These are phyloP conservation scores for Halcyon leucocephala DNA, from an alignment of 2,797 vertebrate species.

Conservation along the genomic window DNA sequence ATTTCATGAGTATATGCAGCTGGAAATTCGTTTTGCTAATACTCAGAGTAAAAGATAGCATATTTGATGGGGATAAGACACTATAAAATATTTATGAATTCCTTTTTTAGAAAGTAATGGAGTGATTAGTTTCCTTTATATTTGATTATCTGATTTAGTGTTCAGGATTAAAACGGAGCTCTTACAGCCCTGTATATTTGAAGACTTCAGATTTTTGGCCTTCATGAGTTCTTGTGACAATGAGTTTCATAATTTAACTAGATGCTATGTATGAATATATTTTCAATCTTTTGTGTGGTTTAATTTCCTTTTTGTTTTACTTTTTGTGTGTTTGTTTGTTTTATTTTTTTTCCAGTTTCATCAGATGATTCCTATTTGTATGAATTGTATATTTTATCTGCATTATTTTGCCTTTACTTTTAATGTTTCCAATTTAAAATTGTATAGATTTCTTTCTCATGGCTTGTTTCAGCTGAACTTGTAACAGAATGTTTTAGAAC, in stretches of 20 bases:
- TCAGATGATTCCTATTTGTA: background rate
- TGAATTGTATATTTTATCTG: background rate
- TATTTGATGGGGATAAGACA: too few relatives aligned
- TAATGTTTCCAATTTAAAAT: background rate
- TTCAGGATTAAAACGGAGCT: background rate
- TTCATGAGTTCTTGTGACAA: background rate
- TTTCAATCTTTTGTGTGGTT: background rate
- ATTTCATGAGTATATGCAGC: too few relatives aligned
- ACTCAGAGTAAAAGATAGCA: too few relatives aligned
- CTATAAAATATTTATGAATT: too few relatives aligned
- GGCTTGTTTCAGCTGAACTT: background rate
- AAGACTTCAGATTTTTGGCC: background rate
- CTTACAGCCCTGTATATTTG: background rate
- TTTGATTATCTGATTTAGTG: background rate
- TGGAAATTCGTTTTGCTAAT: too few relatives aligned
- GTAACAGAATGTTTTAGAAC: background rate
- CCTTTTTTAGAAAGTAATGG: too few relatives aligned
- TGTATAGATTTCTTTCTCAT: background rate
- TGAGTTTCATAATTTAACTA: background rate
- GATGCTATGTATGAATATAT: too few relatives aligned
- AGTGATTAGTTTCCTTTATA: too few relatives aligned
- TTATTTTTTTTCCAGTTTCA: background rate
- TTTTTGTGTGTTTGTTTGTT: too few relatives aligned
- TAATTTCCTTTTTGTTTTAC: too few relatives aligned
- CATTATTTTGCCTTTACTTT: background rate